phyloP scores from a whole-genome alignment of 2,797 vertebrate species.

The Gymnocypris eckloni region DNA sequence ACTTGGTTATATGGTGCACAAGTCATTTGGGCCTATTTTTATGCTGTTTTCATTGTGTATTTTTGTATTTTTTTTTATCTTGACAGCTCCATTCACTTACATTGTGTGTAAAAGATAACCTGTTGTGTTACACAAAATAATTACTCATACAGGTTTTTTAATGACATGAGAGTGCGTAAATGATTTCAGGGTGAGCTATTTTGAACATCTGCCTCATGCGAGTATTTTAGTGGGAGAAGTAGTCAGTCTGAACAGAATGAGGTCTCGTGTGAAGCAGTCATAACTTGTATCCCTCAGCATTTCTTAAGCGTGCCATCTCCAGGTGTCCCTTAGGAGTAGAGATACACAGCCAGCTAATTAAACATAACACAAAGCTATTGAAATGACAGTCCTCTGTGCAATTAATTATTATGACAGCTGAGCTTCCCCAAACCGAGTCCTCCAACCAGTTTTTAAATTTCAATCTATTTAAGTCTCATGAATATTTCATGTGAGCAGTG shows the following conservation, averaged over 20 bases:
- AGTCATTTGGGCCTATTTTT: not conserved
- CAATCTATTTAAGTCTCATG: slow-evolving; percentile 56
- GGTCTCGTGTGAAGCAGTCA: slow-evolving; percentile 37
- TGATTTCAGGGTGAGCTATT: not conserved
- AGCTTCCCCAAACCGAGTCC: slow-evolving; percentile 45
- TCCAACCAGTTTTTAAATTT: slow-evolving; percentile 40
- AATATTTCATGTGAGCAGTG: slow-evolving; percentile 46
- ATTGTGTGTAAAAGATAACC: not conserved
- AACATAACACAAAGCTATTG: slow-evolving; percentile 65
- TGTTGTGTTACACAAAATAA: not conserved
- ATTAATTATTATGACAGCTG: slow-evolving; percentile 67
- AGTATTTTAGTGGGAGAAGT: slow-evolving; percentile 23
- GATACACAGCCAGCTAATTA: slow-evolving; percentile 67
- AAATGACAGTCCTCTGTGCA: slow-evolving; percentile 50
- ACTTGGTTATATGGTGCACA: too few species aligned
- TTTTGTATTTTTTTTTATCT: not conserved
- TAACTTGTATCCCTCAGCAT: slow-evolving; percentile 28
- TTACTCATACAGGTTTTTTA: not conserved
- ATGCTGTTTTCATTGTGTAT: not conserved
- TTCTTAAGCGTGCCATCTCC: slow-evolving; percentile 37
- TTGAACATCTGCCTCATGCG: slow-evolving; percentile 8
- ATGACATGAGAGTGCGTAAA: not conserved
- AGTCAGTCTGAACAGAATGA: slow-evolving; percentile 37
- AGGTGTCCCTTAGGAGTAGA: slow-evolving; percentile 52
- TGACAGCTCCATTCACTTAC: not conserved